Base-by-base conservation (phyloP, 2,113 vertebrate genomes). In the Campylorhamphus procurvoides region DNA sequence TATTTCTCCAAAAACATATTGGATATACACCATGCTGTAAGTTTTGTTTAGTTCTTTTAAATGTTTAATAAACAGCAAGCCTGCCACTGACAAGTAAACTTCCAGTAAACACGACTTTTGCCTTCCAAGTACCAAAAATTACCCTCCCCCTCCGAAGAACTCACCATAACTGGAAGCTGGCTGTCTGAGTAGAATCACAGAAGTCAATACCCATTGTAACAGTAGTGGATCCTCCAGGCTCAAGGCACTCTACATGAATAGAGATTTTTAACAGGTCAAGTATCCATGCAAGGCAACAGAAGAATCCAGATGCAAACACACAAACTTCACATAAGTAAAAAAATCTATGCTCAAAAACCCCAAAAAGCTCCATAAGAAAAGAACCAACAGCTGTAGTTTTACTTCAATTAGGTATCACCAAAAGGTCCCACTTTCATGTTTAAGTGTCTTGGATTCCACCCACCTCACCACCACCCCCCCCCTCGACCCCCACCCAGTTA, bases 151-250 rank as follows among this genome's bases (percentile, higher is more conserved):
- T 17, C 18, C 39, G 67, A 88, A 59, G 49, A 95, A 98, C 98
- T 99, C 97, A 99, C 99, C 99, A 99, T 95, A 99, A 97, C 97
- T 99, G 99, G 97, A 99, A 99, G 98, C 97, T 98, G 96, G 99
- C 99, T 56, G 97, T 98, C 96, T 99, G 99, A 89, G 99, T 99
- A 74, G 99, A 99, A 98, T 99, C 99, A 96, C 98, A 99, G 96
- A 99, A 99, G 98, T 99, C 99, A 72, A 99, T 98, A 90, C 99
- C 99, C 98, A 99, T 82, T 93, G 99, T 98, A 92, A 99, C 98
- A 1, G 98, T 99, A 95, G 99, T 92, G 29, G 99, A 99, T 96
- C 97, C 98, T 93, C 97, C 98, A 84, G 98, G 98, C 96, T 99
- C 98, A 95, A 99, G 98, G 84, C 96, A 98, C 81, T 98, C 99